Evolutionary conservation across 2,113 vertebrate genomes (phyloP).

Genomic region (Clarias macrocephalus): DNA sequence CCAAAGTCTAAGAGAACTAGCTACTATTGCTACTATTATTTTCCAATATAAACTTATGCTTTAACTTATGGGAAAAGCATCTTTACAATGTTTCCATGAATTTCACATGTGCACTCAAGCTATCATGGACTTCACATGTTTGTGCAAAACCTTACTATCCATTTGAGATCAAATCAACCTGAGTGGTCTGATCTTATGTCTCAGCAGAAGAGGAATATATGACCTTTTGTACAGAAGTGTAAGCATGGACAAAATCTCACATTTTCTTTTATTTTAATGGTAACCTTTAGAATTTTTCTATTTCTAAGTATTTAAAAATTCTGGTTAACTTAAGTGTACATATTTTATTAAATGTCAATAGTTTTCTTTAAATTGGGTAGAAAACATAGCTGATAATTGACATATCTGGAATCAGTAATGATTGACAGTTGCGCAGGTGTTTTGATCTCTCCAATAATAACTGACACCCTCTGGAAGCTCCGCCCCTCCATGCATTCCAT

Average conservation of each 20-base stretch:
- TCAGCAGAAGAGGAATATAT: neutral
- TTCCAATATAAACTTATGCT: neutral
- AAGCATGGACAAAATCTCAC: neutral
- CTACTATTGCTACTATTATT: neutral
- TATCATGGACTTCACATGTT: neutral
- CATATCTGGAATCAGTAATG: neutral
- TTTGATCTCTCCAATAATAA: neutral
- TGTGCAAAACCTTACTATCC: neutral
- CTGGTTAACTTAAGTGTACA: neutral
- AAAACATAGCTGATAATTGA: neutral
- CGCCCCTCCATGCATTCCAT: neutral
- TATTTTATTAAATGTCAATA: neutral
- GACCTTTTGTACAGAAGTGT: neutral
- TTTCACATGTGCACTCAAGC: neutral
- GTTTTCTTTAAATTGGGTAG: neutral
- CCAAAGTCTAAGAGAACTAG: neutral
- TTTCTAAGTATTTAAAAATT: neutral
- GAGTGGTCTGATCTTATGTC: no score
- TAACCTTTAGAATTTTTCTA: neutral
- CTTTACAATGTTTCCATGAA: neutral
- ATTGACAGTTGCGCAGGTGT: neutral
- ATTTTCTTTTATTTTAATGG: neutral
- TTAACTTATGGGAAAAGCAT: neutral
- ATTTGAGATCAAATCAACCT: neutral
- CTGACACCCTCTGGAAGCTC: neutral